Percentiles rank a stretch among this genome's conserved stretches.
Conservation (phyloP, 2,113 vertebrate species). For the Thymallus thymallus region DNA sequence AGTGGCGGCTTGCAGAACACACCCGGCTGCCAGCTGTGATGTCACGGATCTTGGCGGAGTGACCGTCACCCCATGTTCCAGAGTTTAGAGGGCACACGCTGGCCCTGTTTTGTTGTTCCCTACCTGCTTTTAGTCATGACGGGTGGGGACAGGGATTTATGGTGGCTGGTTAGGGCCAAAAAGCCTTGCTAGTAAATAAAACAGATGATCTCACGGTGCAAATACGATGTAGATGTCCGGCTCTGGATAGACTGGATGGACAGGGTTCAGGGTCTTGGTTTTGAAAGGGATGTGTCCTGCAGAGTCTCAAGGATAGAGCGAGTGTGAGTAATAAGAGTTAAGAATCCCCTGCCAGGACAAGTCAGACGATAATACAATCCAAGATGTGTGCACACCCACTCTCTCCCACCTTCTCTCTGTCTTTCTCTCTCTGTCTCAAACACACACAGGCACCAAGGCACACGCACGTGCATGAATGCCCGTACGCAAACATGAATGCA, state of each 20-base stretch:
- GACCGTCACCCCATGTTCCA: constrained; percentile 39
- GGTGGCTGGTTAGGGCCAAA: constrained; percentile 43
- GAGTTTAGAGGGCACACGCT: neutral
- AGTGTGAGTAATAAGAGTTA: neutral
- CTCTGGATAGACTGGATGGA: constrained; percentile 18
- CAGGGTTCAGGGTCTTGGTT: neutral
- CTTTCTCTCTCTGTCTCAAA: constrained; percentile 26
- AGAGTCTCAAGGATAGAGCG: neutral
- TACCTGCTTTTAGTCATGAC: constrained; percentile 28
- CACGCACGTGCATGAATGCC: neutral
- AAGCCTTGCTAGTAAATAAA: constrained; percentile 45
- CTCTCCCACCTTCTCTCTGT: neutral
- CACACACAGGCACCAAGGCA: constrained; percentile 14
- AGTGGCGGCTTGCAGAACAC: neutral
- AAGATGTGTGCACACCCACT: constrained; percentile 43
- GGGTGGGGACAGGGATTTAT: constrained; percentile 40
- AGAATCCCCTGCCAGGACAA: constrained; percentile 1
- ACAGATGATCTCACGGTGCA: constrained; percentile 69
- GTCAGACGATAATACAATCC: constrained; percentile 29
- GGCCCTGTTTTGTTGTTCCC: neutral
- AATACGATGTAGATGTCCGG: constrained; percentile 55
- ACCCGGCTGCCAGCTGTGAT: constrained; percentile 74
- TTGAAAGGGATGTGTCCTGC: neutral
- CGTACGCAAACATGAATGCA: neutral
- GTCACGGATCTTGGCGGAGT: constrained; percentile 71